These are phyloP conservation scores for Hephaestus fuliginosus DNA, from an alignment of 2,797 vertebrate species.

Conservation along the genomic window DNA sequence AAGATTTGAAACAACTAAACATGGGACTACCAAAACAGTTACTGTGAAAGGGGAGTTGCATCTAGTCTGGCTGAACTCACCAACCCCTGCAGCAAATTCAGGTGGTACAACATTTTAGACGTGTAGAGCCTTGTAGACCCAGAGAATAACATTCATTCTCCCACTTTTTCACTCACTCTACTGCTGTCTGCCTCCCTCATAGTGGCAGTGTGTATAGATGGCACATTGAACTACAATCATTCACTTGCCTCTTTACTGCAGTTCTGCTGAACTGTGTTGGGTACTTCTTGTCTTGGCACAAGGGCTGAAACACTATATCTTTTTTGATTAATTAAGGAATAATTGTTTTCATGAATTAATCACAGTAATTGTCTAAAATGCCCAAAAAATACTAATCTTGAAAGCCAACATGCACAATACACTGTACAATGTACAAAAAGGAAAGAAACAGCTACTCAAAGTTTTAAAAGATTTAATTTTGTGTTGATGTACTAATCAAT, in stretches of 20 bases:
- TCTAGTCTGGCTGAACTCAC: slow-evolving; percentile 12
- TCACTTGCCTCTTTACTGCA: slow-evolving; percentile 39
- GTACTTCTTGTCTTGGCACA: background rate
- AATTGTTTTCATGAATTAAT: slow-evolving; percentile 2
- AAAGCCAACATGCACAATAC: too few relatives aligned
- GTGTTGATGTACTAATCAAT: background rate
- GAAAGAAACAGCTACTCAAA: background rate
- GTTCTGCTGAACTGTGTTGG: slow-evolving; percentile 25
- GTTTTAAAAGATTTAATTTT: background rate
- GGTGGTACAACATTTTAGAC: background rate
- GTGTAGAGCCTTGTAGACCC: background rate
- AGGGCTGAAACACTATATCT: background rate
- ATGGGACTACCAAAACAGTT: background rate
- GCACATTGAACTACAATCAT: slow-evolving; percentile 30
- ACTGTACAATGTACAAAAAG: background rate
- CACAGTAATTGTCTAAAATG: slow-evolving; percentile 9
- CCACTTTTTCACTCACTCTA: slow-evolving; percentile 7
- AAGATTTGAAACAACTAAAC: slow-evolving; percentile 1
- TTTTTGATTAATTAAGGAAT: background rate
- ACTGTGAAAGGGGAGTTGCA: background rate
- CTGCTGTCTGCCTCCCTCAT: slow-evolving; percentile 15
- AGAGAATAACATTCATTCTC: slow-evolving; percentile 32
- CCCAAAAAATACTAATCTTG: background rate
- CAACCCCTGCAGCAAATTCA: slow-evolving; percentile 20
- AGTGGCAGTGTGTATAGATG: slow-evolving; percentile 27